Evolutionary conservation across 1,140 invertebrate species (phyloP).

Genomic region (Heliconius eleuchia): DNA sequence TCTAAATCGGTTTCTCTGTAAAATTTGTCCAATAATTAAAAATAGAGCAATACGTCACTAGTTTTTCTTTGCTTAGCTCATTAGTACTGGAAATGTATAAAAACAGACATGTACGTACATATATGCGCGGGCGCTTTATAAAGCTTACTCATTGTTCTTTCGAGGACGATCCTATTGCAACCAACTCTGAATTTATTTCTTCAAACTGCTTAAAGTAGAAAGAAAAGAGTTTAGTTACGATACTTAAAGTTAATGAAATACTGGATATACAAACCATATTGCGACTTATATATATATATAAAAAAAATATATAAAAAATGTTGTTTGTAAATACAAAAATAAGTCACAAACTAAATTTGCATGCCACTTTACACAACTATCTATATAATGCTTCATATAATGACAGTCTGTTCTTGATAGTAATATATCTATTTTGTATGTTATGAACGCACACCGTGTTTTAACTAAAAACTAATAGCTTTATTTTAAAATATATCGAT

Average conservation of each 20-base stretch:
- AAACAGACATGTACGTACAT: too few species aligned
- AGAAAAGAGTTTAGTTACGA: background rate
- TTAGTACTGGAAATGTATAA: too few species aligned
- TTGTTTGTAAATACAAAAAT: background rate
- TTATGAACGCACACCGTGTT: background rate
- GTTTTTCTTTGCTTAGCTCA: too few species aligned
- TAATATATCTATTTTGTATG: background rate
- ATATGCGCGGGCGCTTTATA: too few species aligned
- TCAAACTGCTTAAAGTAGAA: too few species aligned
- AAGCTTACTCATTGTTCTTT: too few species aligned
- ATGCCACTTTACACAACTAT: background rate
- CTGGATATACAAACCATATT: background rate
- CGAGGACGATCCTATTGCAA: too few species aligned
- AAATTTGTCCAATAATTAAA: too few species aligned
- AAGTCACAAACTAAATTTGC: background rate
- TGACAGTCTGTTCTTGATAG: background rate
- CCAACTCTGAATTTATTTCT: too few species aligned
- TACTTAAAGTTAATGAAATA: background rate
- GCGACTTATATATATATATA: background rate
- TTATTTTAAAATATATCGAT: too few species aligned
- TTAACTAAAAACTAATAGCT: background rate
- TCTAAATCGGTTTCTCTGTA: too few species aligned
- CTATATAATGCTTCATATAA: background rate
- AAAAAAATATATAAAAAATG: background rate
- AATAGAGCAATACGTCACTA: too few species aligned